Percentiles rank a stretch among this genome's conserved stretches.
phyloP scores from a whole-genome alignment of 2,888 invertebrate genomes.

The Drosophila demipolita region DNA sequence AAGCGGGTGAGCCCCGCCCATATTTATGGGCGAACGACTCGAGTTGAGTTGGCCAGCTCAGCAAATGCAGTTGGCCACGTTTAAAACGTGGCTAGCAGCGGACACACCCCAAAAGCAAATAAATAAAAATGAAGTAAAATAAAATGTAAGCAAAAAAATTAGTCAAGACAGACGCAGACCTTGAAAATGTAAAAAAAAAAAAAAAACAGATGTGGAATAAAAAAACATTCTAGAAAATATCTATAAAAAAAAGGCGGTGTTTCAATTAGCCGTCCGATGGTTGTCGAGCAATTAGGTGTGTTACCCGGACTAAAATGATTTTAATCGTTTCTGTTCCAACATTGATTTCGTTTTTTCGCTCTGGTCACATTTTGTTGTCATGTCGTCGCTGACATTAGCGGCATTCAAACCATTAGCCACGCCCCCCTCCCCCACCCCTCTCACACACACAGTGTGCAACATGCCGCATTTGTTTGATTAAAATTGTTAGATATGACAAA shows the following conservation, averaged over 20 bases:
- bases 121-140: conserved; percentile 70
- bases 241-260: conserved; percentile 57
- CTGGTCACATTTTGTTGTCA: conserved; percentile 64
- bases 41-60: conserved; percentile 47
- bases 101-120: conserved; percentile 66
- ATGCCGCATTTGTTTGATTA: conserved; percentile 58
- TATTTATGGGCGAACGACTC: conserved; percentile 52
- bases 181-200: conserved; percentile 49
- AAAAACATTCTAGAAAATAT: conserved; percentile 29
- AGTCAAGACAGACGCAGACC: conserved; percentile 57
- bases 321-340: conserved; percentile 71
- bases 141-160: conserved; percentile 45
- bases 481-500: conserved; percentile 68
- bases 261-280: conserved; percentile 73
- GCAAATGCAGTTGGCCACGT: conserved; percentile 48
- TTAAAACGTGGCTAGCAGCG: conserved; percentile 58
- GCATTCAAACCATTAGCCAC: conserved; percentile 13
- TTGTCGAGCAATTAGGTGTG: conserved; percentile 75
- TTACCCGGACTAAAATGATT: conserved; percentile 69
- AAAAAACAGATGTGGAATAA: background rate
- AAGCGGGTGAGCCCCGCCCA: conserved; percentile 47
- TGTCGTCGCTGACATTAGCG: conserved; percentile 71
- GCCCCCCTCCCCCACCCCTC: background rate
- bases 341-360: conserved; percentile 62
- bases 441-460: conserved; percentile 24